Evolutionary conservation across 2,888 invertebrate genomes (phyloP), one percentile per base, ranked within the genome.

Genomic region (Pristionchus entomophagus): DNA sequence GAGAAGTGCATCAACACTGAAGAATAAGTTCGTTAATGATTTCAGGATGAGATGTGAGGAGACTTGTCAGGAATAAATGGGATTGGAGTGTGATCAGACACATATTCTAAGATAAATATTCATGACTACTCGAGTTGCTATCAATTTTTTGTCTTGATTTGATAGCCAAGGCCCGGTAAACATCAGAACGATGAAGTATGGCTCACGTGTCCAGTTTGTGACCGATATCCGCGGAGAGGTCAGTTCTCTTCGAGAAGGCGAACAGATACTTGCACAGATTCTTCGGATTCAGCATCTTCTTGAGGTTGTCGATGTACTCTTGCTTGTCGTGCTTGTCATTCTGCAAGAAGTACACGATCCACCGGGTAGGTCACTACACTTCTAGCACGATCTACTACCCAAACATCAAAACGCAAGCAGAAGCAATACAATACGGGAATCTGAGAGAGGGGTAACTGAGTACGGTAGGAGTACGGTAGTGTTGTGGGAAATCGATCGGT

Each of bases 1-100:
- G 89, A 97, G 95, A 90, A 97, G 95, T 86, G 96, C 95, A 94
- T 96, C 96, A 1, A 96, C 95, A 53, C 94, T 94, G 80, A 81
- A 93, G 3, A 0, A 32, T 35, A 59, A 59, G 3, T 10, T 4
- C n/a, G 4, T 59, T 29, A n/a, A 14, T 59, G n/a, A n/a, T n/a
- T n/a, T n/a, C n/a, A n/a, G n/a, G n/a, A n/a, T n/a, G n/a, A n/a
- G n/a, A n/a, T n/a, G n/a, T n/a, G n/a, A n/a, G n/a, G n/a, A n/a
- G n/a, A n/a, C n/a, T n/a, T n/a, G n/a, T n/a, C n/a, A n/a, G n/a
- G n/a, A n/a, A n/a, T n/a, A n/a, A n/a, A n/a, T n/a, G n/a, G n/a
- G n/a, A n/a, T n/a, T n/a, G n/a, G n/a, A n/a, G n/a, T n/a, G n/a
- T n/a, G n/a, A n/a, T n/a, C n/a, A n/a, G n/a, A n/a, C n/a, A n/a